Evolutionary conservation across 92 coral and sea anemone species (phyloP).

Genomic region (Anthopleura xanthogrammica): DNA sequence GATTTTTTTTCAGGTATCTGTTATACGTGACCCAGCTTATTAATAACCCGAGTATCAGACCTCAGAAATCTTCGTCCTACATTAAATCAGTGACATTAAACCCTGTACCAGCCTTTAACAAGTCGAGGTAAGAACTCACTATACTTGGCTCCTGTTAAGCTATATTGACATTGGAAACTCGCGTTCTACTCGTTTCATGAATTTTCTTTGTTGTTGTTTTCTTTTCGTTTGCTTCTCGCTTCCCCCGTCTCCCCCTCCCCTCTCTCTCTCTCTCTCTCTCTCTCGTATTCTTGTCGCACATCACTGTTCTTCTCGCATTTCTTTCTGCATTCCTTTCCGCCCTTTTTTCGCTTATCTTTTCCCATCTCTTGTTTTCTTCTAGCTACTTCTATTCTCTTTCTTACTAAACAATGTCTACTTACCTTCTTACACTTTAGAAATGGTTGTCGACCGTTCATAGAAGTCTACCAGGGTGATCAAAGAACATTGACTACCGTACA

Average conservation of each 20-base stretch:
- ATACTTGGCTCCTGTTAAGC: neutral
- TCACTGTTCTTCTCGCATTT: too few relatives aligned
- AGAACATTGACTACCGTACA: slow-evolving; percentile 90
- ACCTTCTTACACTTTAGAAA: slow-evolving; percentile 44
- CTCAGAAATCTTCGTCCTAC: slow-evolving; percentile 83
- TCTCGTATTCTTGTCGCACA: neutral
- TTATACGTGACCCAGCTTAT: slow-evolving; percentile 86
- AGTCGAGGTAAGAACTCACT: slow-evolving; percentile 57
- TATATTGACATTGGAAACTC: neutral
- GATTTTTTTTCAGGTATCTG: slow-evolving; percentile 61
- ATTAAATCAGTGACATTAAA: slow-evolving; percentile 83
- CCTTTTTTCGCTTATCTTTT: too few relatives aligned
- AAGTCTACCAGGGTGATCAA: slow-evolving; percentile 89
- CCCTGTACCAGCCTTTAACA: slow-evolving; percentile 97
- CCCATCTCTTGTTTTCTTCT: neutral
- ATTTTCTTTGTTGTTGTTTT: neutral
- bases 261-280: neutral
- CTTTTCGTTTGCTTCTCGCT: neutral
- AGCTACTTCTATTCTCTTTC: neutral
- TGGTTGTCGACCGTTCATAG: slow-evolving; percentile 96
- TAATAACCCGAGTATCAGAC: slow-evolving; percentile 84
- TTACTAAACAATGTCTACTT: slow-evolving; percentile 15
- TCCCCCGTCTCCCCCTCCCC: neutral
- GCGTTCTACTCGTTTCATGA: neutral
- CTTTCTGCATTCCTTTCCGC: too few relatives aligned